A percentile compares a stretch with the other conserved stretches of the same genome.
Conservation (phyloP, 2,113 vertebrate species). For the Phycodurus eques region DNA sequence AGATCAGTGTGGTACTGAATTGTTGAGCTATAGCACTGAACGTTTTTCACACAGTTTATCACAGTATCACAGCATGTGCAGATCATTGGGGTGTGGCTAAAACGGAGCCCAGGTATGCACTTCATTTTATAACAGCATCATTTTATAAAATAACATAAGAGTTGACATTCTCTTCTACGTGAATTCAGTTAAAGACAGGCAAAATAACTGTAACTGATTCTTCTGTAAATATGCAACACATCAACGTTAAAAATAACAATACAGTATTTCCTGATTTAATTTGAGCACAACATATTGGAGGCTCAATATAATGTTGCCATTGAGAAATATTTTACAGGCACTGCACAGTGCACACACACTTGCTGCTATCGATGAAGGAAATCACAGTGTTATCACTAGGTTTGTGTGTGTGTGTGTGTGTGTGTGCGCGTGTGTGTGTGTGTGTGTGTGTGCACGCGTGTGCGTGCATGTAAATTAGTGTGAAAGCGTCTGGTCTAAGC, state of each 20-base stretch:
- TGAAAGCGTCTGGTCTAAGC: conserved; percentile 1
- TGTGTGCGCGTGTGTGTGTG: too few relatives aligned
- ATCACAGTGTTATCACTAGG: conserved; percentile 1
- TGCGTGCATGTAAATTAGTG: conserved; percentile 9
- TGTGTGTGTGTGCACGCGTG: not conserved
- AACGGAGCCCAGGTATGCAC: too few relatives aligned
- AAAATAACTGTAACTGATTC: not conserved
- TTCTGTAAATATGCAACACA: not conserved
- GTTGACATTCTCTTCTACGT: not conserved
- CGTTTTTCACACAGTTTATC: too few relatives aligned
- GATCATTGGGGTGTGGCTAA: too few relatives aligned
- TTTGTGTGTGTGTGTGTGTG: not conserved
- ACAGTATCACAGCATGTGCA: too few relatives aligned
- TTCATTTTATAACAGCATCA: too few relatives aligned
- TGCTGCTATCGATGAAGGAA: conserved; percentile 11
- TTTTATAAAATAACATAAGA: too few relatives aligned
- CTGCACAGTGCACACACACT: not conserved
- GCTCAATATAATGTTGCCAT: conserved; percentile 4
- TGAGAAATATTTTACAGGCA: conserved; percentile 27
- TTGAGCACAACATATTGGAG: not conserved
- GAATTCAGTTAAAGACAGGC: not conserved
- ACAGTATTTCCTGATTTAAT: not conserved
- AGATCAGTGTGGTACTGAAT: too few relatives aligned
- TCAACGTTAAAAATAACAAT: not conserved
- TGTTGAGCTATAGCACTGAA: too few relatives aligned